Evolutionary conservation across 2,888 invertebrate species (phyloP).

Genomic region (Sericinus montela): DNA sequence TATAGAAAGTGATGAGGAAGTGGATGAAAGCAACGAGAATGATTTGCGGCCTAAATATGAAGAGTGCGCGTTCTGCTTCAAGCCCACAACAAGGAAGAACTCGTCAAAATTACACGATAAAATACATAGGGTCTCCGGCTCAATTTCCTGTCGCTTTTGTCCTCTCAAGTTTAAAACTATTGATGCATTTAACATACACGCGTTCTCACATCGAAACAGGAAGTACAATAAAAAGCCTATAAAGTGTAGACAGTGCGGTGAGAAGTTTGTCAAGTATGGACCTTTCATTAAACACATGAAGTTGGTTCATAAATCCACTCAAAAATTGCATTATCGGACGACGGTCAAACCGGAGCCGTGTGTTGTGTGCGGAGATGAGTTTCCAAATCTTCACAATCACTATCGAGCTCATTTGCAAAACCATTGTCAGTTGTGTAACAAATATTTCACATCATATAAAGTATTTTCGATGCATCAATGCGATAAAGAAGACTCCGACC

Average conservation of each 20-base stretch:
- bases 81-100: slow-evolving; percentile 56
- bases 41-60: slow-evolving; percentile 45
- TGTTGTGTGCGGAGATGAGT: slow-evolving; percentile 78
- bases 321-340: slow-evolving; percentile 66
- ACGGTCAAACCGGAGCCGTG: slow-evolving; percentile 74
- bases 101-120: slow-evolving; percentile 56
- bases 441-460: slow-evolving; percentile 63
- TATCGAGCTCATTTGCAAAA: slow-evolving; percentile 80
- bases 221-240: slow-evolving; percentile 69
- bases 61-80: slow-evolving; percentile 72
- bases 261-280: slow-evolving; percentile 66
- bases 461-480: slow-evolving; percentile 57
- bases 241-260: slow-evolving; percentile 62
- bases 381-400: slow-evolving; percentile 81
- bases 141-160: slow-evolving; percentile 73
- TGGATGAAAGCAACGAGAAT: slow-evolving; percentile 27
- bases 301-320: slow-evolving; percentile 50
- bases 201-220: slow-evolving; percentile 67
- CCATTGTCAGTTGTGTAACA: slow-evolving; percentile 68
- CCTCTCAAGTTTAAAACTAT: slow-evolving; percentile 68
- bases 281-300: slow-evolving; percentile 69
- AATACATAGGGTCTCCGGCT: slow-evolving; percentile 62
- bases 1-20: slow-evolving; percentile 68
- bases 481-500: slow-evolving; percentile 53
- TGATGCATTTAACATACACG: slow-evolving; percentile 70